phyloP scores from a whole-genome alignment of 2,888 invertebrate genomes.

The Drosophila birchii region DNA sequence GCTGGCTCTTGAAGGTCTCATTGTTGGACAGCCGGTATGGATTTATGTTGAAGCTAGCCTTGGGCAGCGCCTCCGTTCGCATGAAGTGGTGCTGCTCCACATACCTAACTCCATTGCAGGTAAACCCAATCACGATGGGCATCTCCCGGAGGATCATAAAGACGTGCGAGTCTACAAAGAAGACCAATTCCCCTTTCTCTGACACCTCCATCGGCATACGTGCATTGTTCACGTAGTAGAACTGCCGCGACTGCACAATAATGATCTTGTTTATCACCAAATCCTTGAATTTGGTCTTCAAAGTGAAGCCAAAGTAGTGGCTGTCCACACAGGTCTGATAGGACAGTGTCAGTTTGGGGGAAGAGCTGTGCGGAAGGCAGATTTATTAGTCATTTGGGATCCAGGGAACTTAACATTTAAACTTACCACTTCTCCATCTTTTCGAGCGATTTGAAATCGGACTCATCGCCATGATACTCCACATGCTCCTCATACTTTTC shows the following conservation, averaged over 20 bases:
- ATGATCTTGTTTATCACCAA: conserved; percentile 81
- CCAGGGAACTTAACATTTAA: not conserved
- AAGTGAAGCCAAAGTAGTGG: conserved; percentile 81
- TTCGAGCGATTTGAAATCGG: conserved; percentile 76
- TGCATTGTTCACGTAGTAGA: conserved; percentile 76
- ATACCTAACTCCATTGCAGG: conserved; percentile 51
- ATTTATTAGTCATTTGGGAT: not conserved
- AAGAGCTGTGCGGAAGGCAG: conserved; percentile 43
- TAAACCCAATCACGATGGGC: conserved; percentile 78
- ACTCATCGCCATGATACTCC: conserved; percentile 79
- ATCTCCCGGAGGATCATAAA: conserved; percentile 78
- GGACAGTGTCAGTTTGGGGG: conserved; percentile 65
- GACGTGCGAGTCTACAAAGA: conserved; percentile 81
- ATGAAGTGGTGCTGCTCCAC: conserved; percentile 83
- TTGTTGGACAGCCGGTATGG: conserved; percentile 63
- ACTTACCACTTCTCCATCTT: conserved; percentile 70
- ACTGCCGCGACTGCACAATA: conserved; percentile 77
- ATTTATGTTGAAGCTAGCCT: conserved; percentile 66
- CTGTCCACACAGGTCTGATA: conserved; percentile 80
- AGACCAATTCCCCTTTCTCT: conserved; percentile 56
- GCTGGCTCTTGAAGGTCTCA: conserved; percentile 48
- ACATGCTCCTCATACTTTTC: conserved; percentile 79
- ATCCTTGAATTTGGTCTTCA: conserved; percentile 61
- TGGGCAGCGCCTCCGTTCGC: conserved; percentile 73
- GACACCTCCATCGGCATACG: conserved; percentile 67